Evolutionary conservation across 2,888 invertebrate genomes (phyloP).

Genomic region (Thymelicus sylvestris): DNA sequence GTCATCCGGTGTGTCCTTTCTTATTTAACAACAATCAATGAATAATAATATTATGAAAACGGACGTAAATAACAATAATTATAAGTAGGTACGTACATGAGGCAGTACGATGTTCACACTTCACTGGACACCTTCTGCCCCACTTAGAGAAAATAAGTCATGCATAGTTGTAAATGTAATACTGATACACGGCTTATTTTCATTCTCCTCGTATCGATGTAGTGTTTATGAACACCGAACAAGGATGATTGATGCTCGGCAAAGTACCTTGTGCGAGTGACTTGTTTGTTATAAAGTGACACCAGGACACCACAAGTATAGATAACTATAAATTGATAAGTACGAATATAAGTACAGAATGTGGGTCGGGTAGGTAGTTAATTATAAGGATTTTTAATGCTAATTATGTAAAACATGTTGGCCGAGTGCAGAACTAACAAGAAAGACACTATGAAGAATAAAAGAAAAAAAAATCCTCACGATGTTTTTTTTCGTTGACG

Average conservation of each 20-base stretch:
- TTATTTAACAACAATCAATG: no score
- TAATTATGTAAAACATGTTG: no score
- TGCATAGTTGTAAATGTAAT: slow-evolving; percentile 18
- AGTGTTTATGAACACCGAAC: slow-evolving; percentile 17
- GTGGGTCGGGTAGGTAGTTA: no score
- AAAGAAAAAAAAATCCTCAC: no score
- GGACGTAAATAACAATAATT: not conserved
- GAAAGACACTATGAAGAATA: no score
- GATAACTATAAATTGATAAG: not conserved
- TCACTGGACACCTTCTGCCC: slow-evolving; percentile 29
- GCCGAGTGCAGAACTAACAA: no score
- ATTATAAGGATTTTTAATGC: no score
- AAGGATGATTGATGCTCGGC: slow-evolving; percentile 33
- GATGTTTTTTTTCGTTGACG: no score
- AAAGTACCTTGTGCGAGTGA: slow-evolving; percentile 14
- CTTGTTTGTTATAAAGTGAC: slow-evolving; percentile 17
- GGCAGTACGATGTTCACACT: slow-evolving; percentile 20
- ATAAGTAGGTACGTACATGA: not conserved
- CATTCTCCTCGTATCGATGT: slow-evolving; percentile 14
- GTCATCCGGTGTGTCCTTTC: no score
- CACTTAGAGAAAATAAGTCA: slow-evolving; percentile 38
- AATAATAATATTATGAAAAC: not conserved
- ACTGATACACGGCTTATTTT: slow-evolving; percentile 28
- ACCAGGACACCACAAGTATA: no score
- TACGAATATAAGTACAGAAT: no score